These are phyloP conservation scores for Amphiprion ocellaris DNA, from an alignment of 2,113 vertebrate genomes.

Conservation along the genomic window DNA sequence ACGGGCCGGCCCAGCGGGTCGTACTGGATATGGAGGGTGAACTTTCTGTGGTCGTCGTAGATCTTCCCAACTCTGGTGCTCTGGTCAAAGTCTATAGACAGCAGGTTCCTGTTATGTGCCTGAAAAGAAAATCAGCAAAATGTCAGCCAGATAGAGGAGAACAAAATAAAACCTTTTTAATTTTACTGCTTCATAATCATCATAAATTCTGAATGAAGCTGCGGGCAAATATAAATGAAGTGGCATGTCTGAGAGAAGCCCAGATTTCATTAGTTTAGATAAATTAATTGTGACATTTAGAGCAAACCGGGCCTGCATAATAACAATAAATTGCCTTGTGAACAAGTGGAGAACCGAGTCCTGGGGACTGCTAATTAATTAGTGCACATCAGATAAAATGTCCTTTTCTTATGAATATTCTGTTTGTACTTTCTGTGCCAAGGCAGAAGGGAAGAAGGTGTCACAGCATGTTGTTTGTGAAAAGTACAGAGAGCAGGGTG, in stretches of 20 bases:
- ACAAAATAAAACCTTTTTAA: conserved; percentile 21
- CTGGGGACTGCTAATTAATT: conserved; percentile 61
- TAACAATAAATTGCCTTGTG: conserved; percentile 56
- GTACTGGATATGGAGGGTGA: conserved; percentile 96
- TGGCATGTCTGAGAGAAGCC: conserved; percentile 35
- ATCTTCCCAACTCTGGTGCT: conserved; percentile 95
- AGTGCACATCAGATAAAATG: conserved; percentile 47
- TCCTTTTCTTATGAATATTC: conserved; percentile 36
- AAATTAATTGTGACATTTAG: conserved; percentile 72
- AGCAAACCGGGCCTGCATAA: conserved; percentile 51
- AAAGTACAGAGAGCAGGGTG: conserved; percentile 43
- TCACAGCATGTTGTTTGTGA: conserved; percentile 19
- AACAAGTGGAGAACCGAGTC: conserved; percentile 38
- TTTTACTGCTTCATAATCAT: conserved; percentile 43
- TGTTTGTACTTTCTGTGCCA: conserved; percentile 6
- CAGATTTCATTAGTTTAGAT: conserved; percentile 61
- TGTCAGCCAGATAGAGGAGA: conserved; percentile 18
- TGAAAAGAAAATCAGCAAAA: conserved; percentile 64
- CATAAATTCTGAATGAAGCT: conserved; percentile 39
- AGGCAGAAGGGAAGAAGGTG: conserved; percentile 37
- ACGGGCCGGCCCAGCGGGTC: conserved; percentile 92
- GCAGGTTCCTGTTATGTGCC: conserved; percentile 98
- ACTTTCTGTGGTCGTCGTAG: conserved; percentile 98
- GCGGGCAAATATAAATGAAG: conserved; percentile 45
- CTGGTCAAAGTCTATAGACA: conserved; percentile 98